These are phyloP conservation scores for Trididemnum nubilum DNA, from an alignment of 23 tunicate species.

Conservation along the genomic window DNA sequence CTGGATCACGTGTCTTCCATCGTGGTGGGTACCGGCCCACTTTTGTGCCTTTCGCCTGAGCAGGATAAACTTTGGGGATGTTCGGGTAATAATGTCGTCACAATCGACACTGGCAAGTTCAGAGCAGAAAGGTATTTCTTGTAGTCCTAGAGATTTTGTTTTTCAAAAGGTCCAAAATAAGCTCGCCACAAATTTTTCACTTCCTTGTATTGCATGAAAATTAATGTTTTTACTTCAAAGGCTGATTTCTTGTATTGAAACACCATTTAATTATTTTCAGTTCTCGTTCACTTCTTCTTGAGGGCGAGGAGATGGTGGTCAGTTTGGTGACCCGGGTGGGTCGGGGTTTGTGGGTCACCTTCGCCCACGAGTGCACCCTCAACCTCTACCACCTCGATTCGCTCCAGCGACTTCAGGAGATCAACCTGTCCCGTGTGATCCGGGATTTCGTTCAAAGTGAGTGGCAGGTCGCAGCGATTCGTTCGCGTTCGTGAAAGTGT, in stretches of 20 bases:
- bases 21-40: constrained; percentile 68
- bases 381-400: constrained; percentile 80
- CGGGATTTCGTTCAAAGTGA: constrained; percentile 80
- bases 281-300: constrained; percentile 43
- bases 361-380: constrained; percentile 59
- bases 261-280: no score
- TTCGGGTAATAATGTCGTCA: constrained; percentile 74
- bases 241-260: no score
- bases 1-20: constrained; percentile 66
- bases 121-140: constrained; percentile 73
- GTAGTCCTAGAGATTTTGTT: no score
- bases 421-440: constrained; percentile 65
- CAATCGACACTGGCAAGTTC: constrained; percentile 59
- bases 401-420: constrained; percentile 58
- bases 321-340: constrained; percentile 75
- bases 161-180: no score
- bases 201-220: no score
- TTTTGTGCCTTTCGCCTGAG: constrained; percentile 55
- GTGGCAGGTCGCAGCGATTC: not conserved
- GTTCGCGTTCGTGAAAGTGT: not conserved
- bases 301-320: constrained; percentile 55
- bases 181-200: no score
- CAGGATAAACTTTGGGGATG: constrained; percentile 71
- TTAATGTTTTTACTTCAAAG: no score
- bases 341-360: constrained; percentile 88